These are phyloP conservation scores for Dicerorhinus sumatrensis DNA, from an alignment of 2,113 vertebrate species.

Conservation along the genomic window DNA sequence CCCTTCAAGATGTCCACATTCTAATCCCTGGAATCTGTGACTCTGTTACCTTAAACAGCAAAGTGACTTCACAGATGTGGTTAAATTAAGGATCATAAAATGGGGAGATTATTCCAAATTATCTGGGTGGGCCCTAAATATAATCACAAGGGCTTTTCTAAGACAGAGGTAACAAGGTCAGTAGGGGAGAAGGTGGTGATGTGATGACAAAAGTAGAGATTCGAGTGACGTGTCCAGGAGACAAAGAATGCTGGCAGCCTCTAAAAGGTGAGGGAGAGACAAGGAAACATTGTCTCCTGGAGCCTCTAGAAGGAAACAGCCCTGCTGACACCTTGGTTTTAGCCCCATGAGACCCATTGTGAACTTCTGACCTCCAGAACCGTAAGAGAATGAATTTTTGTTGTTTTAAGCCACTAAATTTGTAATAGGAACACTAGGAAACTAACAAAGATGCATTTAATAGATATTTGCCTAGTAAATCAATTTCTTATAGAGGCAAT, in stretches of 20 bases:
- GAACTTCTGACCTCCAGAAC: background rate
- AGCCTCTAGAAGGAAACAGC: background rate
- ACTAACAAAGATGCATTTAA: background rate
- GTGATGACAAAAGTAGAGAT: background rate
- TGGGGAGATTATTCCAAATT: background rate
- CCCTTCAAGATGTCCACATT: background rate
- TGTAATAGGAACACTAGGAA: background rate
- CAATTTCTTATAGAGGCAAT: background rate
- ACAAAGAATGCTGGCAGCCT: background rate
- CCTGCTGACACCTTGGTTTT: background rate
- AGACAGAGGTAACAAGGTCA: background rate
- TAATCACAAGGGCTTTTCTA: background rate
- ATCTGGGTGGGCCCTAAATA: background rate
- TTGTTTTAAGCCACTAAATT: background rate
- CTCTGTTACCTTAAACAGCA: background rate
- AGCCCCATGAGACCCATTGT: background rate
- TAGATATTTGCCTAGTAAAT: background rate
- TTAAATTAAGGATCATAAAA: background rate
- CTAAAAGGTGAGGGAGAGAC: background rate
- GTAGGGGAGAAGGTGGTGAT: background rate
- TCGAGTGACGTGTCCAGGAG: background rate
- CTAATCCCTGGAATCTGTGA: background rate
- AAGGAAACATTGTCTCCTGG: background rate
- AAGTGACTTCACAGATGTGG: background rate
- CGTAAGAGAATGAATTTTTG: background rate